Conservation (phyloP, 2,797 vertebrate species). For the Morelia viridis region DNA sequence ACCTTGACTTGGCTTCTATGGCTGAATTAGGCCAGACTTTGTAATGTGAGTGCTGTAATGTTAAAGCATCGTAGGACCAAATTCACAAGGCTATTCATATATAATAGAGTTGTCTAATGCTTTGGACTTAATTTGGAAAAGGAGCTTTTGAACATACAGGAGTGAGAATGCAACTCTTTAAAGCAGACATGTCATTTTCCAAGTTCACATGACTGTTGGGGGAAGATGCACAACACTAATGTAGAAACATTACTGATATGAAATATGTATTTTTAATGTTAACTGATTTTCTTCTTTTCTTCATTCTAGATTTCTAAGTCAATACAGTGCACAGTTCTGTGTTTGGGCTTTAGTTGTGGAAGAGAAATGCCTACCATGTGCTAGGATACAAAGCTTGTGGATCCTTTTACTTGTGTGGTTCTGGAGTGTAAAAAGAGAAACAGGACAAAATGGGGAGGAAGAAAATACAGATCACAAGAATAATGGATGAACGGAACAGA, state of each 20-base stretch:
- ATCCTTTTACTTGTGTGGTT: slow-evolving; percentile 84
- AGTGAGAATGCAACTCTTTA: not conserved
- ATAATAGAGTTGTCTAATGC: not conserved
- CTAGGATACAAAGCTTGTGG: slow-evolving; percentile 83
- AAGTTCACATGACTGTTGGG: not conserved
- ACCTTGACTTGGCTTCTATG: not conserved
- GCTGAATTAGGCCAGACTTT: not conserved
- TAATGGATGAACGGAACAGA: slow-evolving; percentile 99
- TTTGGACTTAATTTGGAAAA: not conserved
- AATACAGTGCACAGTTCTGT: slow-evolving; percentile 44
- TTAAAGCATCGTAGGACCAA: not conserved
- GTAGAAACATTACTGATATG: rapidly evolving
- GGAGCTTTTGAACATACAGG: not conserved
- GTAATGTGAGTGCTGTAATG: not conserved
- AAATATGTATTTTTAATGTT: not conserved
- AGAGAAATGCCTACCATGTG: slow-evolving; percentile 86
- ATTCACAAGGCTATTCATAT: not conserved
- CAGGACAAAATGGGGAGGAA: slow-evolving; percentile 93
- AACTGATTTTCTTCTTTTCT: slow-evolving; percentile 44
- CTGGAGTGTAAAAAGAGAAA: slow-evolving; percentile 82
- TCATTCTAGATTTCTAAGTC: slow-evolving; percentile 67
- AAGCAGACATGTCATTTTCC: not conserved
- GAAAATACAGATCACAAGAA: slow-evolving; percentile 99
- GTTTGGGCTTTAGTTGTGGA: slow-evolving; percentile 64
- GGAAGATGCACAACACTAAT: not conserved